Base-by-base conservation (phyloP, 2,888 invertebrate genomes). In the Calameuta filiformis region DNA sequence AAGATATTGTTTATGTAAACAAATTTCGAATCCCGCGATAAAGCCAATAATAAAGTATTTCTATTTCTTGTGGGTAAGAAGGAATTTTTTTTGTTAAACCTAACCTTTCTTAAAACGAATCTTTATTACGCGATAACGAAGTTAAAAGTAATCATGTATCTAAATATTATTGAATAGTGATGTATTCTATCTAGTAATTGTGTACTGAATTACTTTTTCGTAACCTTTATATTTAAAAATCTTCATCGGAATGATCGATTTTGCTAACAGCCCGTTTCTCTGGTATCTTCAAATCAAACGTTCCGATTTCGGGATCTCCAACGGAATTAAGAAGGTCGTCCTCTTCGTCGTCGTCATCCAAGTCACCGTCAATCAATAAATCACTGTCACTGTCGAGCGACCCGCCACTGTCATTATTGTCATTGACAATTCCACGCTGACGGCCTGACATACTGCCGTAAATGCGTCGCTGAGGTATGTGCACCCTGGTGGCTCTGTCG, bases 291-390 rank as follows among this genome's bases (percentile, higher is more conserved):
- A 84, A 69, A 78, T 89, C 88, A 34, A 89, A 89, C 12, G 83
- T 85, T 4, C 83, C 83, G 2, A 89, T 84, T 35, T 88, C 89
- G n/a, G 87, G 78, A n/a, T 83, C 83, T 40, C 81, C 85, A 0
- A 86, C 84, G 4, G 88, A 85, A 79, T 89, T 89, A n/a, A 90
- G 77, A 31, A 92, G 86, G 93, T 94, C 76, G 92, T 94, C 86
- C 92, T 94, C 79, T 92, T 95, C 92, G 91, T 94, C 56, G 92
- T 94, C 77, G 92, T 94, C 92, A 88, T 93, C 93, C n/a, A 94
- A 92, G 82, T 94, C 93, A 71, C 93, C 94, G 85, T 94, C 94
- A 76, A 94, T 93, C 76, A 94, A 92, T 81, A 93, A 86, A 85
- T 92, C 93, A 30, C 92, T 92, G 89, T 93, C 92, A 40, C 92